A percentile compares a stretch with the other conserved stretches of the same genome.
Conservation (phyloP, 2,113 vertebrate genomes). For the Pelobates fuscus region DNA sequence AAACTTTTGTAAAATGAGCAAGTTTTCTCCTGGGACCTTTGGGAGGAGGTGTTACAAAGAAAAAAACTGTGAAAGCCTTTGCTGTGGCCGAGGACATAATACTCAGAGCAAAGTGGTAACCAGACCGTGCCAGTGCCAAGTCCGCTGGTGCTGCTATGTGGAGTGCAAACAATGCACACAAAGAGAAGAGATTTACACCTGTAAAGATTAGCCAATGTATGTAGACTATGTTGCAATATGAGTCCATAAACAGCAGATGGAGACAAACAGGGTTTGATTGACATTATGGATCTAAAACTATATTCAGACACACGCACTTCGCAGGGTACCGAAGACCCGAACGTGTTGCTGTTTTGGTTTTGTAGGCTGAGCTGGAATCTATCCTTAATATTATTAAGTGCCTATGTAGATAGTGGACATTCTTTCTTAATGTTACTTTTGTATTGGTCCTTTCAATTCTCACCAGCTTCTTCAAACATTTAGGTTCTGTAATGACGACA, state of each 20-base stretch:
- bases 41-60: constrained; percentile 96
- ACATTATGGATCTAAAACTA: constrained; percentile 57
- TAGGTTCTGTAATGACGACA: neutral
- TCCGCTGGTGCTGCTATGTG: constrained; percentile 98
- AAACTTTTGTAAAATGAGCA: constrained; percentile 91
- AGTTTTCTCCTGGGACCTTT: constrained; percentile 86
- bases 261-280: constrained; percentile 65
- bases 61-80: constrained; percentile 98
- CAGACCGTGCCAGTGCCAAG: constrained; percentile 94
- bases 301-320: constrained; percentile 66
- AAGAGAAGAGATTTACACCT: constrained; percentile 96
- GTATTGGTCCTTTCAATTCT: neutral
- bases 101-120: constrained; percentile 95
- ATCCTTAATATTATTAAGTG: neutral
- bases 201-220: constrained; percentile 77
- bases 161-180: constrained; percentile 98
- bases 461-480: neutral
- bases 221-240: neutral
- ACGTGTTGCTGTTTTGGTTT: constrained; percentile 59
- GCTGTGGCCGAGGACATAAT: constrained; percentile 95
- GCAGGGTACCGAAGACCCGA: constrained; percentile 60
- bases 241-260: constrained; percentile 45
- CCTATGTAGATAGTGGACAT: constrained; percentile 32
- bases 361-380: constrained; percentile 54
- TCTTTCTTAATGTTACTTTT: constrained; percentile 14